Evolutionary conservation across 2,113 vertebrate genomes (phyloP).

Genomic region (Oenanthe melanoleuca): DNA sequence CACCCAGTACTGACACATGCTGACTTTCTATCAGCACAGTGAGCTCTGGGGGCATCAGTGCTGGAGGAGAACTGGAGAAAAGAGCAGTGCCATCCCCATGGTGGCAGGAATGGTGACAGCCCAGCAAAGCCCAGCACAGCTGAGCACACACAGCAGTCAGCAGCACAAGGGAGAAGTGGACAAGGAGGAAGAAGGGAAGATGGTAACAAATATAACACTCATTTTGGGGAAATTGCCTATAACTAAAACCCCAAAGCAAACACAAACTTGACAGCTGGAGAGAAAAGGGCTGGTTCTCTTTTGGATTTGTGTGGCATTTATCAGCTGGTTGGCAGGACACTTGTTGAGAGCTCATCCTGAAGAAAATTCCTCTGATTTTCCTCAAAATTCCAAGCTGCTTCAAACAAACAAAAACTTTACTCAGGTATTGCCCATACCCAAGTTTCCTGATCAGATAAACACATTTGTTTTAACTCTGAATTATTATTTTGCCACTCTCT

Average conservation of each 20-base stretch:
- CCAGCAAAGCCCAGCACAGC: not conserved
- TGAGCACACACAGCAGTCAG: not conserved
- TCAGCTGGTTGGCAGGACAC: not conserved
- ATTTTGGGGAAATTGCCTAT: not conserved
- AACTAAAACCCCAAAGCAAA: not conserved
- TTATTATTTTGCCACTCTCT: not conserved
- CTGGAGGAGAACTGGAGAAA: not conserved
- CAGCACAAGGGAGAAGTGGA: not conserved
- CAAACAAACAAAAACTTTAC: not conserved
- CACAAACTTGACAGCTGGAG: not conserved
- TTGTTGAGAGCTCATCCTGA: not conserved
- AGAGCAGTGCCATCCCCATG: accelerated
- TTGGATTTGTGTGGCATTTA: not conserved
- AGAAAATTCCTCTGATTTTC: not conserved
- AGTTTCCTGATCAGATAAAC: not conserved
- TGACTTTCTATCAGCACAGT: not conserved
- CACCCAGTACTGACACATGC: not conserved
- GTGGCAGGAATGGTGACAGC: not conserved
- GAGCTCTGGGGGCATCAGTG: not conserved
- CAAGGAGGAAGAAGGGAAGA: not conserved
- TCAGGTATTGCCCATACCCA: not conserved
- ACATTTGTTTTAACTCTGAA: not conserved
- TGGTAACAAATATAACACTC: not conserved
- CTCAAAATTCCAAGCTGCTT: not conserved
- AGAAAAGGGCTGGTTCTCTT: not conserved